Conservation (phyloP, 2,888 invertebrate species). For the Allygus modestus region DNA sequence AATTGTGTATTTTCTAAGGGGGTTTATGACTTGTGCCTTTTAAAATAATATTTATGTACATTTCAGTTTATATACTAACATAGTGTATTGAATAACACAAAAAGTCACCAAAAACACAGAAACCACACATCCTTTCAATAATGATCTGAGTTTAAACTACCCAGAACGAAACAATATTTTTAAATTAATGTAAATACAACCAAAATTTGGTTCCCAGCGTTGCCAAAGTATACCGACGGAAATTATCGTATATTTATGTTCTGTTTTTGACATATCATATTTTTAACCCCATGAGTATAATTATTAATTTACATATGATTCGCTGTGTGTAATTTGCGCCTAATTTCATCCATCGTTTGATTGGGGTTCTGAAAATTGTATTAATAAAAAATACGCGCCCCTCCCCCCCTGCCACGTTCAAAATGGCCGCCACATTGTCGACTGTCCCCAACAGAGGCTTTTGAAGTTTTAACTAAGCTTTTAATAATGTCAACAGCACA, state of each 20-base stretch:
- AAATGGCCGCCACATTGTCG: constrained; percentile 43
- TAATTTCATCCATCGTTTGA: constrained; percentile 55
- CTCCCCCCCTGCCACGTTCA: constrained; percentile 11
- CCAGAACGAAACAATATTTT: no score
- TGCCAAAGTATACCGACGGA: no score
- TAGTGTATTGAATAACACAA: no score
- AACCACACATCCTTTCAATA: no score
- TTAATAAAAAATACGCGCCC: constrained; percentile 57
- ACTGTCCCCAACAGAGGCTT: constrained; percentile 53
- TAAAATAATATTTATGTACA: no score
- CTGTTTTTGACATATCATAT: neutral
- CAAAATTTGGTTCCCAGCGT: no score
- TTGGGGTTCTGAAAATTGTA: constrained; percentile 58
- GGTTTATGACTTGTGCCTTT: no score
- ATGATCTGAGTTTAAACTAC: no score
- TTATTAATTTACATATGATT: constrained; percentile 37
- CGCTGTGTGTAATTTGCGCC: constrained; percentile 31
- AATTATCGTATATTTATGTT: neutral
- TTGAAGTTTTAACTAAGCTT: constrained; percentile 60
- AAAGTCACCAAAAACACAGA: no score
- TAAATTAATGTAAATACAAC: no score
- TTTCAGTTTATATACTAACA: no score
- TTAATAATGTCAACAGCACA: constrained; percentile 56
- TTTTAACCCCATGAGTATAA: constrained; percentile 1
- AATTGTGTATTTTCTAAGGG: no score